phyloP scores from a whole-genome alignment of 2,797 vertebrate species.

The Alosa sapidissima region DNA sequence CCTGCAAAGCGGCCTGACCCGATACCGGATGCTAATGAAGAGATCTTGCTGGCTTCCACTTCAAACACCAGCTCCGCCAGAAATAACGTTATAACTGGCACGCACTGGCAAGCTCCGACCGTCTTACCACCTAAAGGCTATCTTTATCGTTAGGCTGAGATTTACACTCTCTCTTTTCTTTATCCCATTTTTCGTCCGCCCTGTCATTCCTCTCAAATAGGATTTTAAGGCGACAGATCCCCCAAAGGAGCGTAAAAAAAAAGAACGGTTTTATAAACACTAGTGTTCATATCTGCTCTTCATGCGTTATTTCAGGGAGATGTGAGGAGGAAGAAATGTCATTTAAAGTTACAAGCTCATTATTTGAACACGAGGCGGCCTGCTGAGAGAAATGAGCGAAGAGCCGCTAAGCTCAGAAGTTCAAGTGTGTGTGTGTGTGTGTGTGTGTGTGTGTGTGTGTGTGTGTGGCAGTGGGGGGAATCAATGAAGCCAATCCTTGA shows the following conservation, averaged over 20 bases:
- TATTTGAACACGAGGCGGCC: conserved; percentile 16
- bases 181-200: neutral
- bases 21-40: neutral
- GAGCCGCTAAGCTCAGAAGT: neutral
- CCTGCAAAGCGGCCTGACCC: neutral
- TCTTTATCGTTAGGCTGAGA: neutral
- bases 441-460: conserved; percentile 6
- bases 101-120: neutral
- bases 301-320: neutral
- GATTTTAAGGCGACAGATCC: neutral
- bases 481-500: conserved; percentile 49
- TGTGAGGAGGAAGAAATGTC: conserved; percentile 3
- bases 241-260: neutral
- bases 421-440: conserved; percentile 1
- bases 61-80: neutral
- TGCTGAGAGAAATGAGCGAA: neutral
- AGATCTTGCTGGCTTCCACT: neutral
- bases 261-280: neutral
- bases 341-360: conserved; percentile 21
- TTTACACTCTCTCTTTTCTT: neutral
- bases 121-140: neutral
- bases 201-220: neutral
- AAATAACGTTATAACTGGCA: neutral
- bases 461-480: conserved; percentile 32
- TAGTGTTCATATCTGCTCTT: neutral